Percentiles rank a stretch among this genome's conserved stretches.
Conservation (phyloP, 2,888 invertebrate genomes). For the Atrina japonica region DNA sequence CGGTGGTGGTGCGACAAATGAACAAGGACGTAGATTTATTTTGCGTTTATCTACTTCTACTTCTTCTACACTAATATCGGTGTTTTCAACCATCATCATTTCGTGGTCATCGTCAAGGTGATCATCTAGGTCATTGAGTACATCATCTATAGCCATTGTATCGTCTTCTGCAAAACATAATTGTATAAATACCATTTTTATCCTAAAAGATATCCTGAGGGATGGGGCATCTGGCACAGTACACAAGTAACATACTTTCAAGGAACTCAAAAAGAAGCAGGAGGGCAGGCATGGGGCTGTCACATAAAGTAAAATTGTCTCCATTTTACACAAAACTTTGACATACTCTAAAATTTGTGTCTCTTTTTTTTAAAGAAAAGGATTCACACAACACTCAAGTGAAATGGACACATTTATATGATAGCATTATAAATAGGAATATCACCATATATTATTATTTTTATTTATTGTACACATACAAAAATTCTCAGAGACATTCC, state of each 20-base stretch:
- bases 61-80: constrained; percentile 66
- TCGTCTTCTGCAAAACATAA: constrained; percentile 50
- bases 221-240: no score
- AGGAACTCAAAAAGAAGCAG: neutral
- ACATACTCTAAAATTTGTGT: no score
- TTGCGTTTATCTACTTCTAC: constrained; percentile 53
- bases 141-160: constrained; percentile 56
- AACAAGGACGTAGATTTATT: constrained; percentile 59
- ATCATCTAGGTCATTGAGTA: constrained; percentile 59
- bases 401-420: no score
- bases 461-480: no score
- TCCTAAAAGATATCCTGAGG: neutral
- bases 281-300: no score
- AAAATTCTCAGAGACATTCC: no score
- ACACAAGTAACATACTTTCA: neutral
- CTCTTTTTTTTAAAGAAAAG: no score
- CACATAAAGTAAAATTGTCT: no score
- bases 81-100: constrained; percentile 66
- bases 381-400: no score
- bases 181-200: neutral
- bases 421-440: no score
- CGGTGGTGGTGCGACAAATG: constrained; percentile 72
- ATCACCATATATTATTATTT: no score
- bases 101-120: constrained; percentile 56
- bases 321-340: no score